Evolutionary conservation across 2,888 invertebrate genomes (phyloP).

Genomic region (Nasonovia ribisnigri): DNA sequence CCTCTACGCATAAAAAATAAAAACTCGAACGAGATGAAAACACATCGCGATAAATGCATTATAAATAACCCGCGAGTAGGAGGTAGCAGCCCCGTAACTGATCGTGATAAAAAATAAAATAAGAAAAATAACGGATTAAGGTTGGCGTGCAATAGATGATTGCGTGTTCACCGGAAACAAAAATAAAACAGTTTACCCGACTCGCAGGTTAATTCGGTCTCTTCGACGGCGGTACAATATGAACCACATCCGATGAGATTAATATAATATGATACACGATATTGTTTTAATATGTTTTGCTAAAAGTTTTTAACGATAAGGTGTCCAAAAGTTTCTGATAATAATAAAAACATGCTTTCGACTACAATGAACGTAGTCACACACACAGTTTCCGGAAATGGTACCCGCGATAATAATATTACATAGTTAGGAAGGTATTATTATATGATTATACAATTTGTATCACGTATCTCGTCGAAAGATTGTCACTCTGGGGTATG

Average conservation of each 20-base stretch:
- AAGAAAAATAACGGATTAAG: slow-evolving; percentile 22
- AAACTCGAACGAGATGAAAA: not conserved
- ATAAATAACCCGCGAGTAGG: slow-evolving; percentile 40
- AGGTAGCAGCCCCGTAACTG: not conserved
- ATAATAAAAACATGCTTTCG: not conserved
- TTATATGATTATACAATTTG: not conserved
- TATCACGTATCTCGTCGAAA: not conserved
- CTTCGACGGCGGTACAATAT: not conserved
- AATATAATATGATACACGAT: not conserved
- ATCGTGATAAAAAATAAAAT: slow-evolving; percentile 49
- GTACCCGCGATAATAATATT: not conserved
- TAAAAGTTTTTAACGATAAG: not conserved
- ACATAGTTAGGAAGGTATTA: not conserved
- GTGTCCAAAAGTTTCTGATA: slow-evolving; percentile 2
- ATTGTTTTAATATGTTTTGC: not conserved
- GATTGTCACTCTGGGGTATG: not conserved
- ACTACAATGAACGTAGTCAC: not conserved
- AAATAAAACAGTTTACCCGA: slow-evolving; percentile 22
- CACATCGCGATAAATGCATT: slow-evolving; percentile 13
- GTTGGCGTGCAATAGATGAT: slow-evolving; percentile 1
- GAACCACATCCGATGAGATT: not conserved
- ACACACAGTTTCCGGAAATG: not conserved
- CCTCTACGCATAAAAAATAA: not conserved
- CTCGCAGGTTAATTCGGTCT: slow-evolving; percentile 30
- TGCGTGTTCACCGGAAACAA: slow-evolving; percentile 10